Evolutionary conservation across 2,113 vertebrate species (phyloP), one percentile per base, ranked within the genome.

Genomic region (Phylloscopus trochilus): DNA sequence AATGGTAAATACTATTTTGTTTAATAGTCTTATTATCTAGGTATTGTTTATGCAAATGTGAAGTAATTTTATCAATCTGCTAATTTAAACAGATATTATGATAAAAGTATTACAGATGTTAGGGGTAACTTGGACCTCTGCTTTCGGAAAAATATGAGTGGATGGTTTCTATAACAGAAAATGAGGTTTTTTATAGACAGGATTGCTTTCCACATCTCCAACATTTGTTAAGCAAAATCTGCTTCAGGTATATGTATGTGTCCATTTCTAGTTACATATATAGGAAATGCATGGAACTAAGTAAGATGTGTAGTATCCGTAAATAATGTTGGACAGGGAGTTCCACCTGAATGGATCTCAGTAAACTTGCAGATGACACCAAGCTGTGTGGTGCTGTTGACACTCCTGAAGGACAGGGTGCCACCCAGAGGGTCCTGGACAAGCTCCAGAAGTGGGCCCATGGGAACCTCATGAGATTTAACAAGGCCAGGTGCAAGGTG

Each of bases 51-150:
- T 41, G 8, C 11, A 79, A 8, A 37, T 28, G 41, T 66, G 7
- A 35, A 2, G 5, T 75, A 37, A 46, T 3, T 3, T 41, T 75
- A 15, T 10, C 0, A 2, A 18, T 60, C 20, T 74, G 15, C 39
- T 87, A 18, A 27, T 53, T 86, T 43, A 74, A 83, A 69, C 23
- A 67, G 16, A 44, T 43, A 31, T 7, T 67, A 27, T 51, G 23
- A 39, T 35, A 75, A 33, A 28, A 15, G 49, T 80, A 17, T 56
- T 81, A 28, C 10, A 62, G 16, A 20, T 83, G 27, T 12, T 83
- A 55, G 83, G 7, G 6, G 30, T 79, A 55, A 2, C 11, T 66
- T 83, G 16, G 0, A 3, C 33, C 20, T 84, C 28, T 70, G 1
- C 46, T n/a, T 60, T 31, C 3, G n/a, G 33, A 60, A 93, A 43